Percentiles rank a stretch among this genome's conserved stretches.
These are phyloP conservation scores for Scolanthus callimorphus DNA, from an alignment of 92 coral and sea anemone species.

Conservation along the genomic window DNA sequence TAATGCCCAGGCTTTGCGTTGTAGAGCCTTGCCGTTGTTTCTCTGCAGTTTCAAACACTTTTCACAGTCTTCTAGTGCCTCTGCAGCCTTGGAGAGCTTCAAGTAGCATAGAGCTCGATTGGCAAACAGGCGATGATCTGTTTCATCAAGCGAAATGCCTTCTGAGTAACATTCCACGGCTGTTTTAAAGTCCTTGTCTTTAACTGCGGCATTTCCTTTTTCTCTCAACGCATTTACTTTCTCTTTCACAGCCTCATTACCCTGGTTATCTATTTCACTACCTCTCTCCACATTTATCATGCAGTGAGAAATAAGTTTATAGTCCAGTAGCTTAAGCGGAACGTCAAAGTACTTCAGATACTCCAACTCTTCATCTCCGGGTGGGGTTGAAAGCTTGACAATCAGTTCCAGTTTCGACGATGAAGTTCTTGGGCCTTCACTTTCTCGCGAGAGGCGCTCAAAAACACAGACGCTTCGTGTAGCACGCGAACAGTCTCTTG, in stretches of 20 bases:
- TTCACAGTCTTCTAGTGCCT: conserved; percentile 66
- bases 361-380: conserved; percentile 4
- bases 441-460: conserved; percentile 56
- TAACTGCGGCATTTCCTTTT: conserved; percentile 62
- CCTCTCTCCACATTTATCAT: conserved; percentile 19
- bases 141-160: conserved; percentile 23
- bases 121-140: conserved; percentile 33
- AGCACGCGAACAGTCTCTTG: conserved; percentile 45
- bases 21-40: conserved; percentile 48
- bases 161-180: conserved; percentile 43
- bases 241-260: background rate
- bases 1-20: conserved; percentile 81
- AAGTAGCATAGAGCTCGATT: conserved; percentile 74
- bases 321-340: conserved; percentile 42
- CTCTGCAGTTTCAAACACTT: conserved; percentile 42
- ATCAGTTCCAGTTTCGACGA: conserved; percentile 33
- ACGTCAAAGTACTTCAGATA: conserved; percentile 37
- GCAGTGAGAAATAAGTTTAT: conserved; percentile 56
- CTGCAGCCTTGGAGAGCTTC: conserved; percentile 38
- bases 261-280: background rate
- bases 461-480: conserved; percentile 58
- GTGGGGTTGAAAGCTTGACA: conserved; percentile 10
- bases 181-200: conserved; percentile 13
- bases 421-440: conserved; percentile 59
- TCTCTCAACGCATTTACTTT: conserved; percentile 37